Base-by-base conservation (phyloP, 2,888 invertebrate genomes). In the Linnaemya tessellans region DNA sequence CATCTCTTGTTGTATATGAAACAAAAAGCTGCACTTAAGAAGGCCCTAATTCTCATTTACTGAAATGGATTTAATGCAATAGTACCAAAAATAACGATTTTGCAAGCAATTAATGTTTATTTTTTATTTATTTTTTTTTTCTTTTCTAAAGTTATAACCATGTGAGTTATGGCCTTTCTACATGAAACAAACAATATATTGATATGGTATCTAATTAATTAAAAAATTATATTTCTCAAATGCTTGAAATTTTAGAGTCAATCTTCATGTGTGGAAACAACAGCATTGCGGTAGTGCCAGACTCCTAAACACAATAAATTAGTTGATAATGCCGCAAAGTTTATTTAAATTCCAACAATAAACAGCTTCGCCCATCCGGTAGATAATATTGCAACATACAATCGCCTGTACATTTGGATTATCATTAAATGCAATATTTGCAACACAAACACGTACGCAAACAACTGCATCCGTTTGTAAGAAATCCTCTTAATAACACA, bases 191-290 rank as follows among this genome's bases (percentile, higher is more conserved):
- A 30, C 30, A 5, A 51, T 51, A 20, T 11, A 11, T 51, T 20
- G 1, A 11, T 51, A 11, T 43, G 3, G 9, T 10, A 18, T 9
- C 18, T 9, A 18, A 3, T 20, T 51, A 11, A 20, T 49, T 49
- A 2, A 49, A 18, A 10, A 54, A 30, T 30, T 13, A 60, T 35
- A 18, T 8, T 0, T 60, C n/a, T 35, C 9, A 60, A 56, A 18
- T 35, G 9, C 5, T 22, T 58, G 13, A 43, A 11, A 58, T 85
- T 87, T 18, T 84, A 92, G 92, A 92, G 90, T 89, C 92, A 91
- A 89, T 92, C 91, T 91, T 91, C 91, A 87, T 92, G 91, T 91
- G 92, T 91, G 84, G 92, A 92, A 89, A 92, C 92, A 89, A 91
- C 91, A 86, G 90, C 92, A 75, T 88, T 92, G 87, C 92, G 92